phyloP scores from a whole-genome alignment of 2,888 invertebrate genomes.

The Eupithecia pulchellata region DNA sequence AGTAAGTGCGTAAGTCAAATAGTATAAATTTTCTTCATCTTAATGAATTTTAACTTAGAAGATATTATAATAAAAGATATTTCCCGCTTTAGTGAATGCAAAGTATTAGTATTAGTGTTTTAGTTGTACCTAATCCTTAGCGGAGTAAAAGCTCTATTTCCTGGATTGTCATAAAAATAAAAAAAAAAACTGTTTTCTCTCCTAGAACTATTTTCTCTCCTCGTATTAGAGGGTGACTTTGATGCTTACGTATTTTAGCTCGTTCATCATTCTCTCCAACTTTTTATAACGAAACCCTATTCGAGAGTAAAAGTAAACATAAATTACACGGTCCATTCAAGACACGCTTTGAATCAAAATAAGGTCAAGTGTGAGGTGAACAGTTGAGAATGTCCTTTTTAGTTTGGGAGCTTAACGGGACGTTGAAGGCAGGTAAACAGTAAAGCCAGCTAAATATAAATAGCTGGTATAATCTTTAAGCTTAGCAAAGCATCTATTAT shows the following conservation, averaged over 20 bases:
- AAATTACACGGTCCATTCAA: constrained; percentile 80
- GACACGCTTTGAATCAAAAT: constrained; percentile 66
- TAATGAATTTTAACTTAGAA: no score
- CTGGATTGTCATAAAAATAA: no score
- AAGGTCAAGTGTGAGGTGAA: constrained; percentile 55
- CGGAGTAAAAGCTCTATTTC: no score
- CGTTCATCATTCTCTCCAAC: neutral
- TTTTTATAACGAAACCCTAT: constrained; percentile 8
- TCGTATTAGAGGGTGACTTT: no score
- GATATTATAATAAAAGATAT: no score
- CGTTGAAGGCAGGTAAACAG: constrained; percentile 42
- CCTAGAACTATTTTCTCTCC: no score
- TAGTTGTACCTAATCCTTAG: no score
- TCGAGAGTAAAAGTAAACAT: constrained; percentile 77
- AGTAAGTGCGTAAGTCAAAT: no score
- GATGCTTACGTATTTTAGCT: neutral
- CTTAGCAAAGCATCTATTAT: neutral
- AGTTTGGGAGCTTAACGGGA: constrained; percentile 45
- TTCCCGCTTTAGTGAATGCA: no score
- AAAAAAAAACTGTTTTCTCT: neutral
- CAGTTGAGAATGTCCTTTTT: constrained; percentile 53
- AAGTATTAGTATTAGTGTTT: no score
- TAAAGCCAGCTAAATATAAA: constrained; percentile 25
- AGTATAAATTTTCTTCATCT: no score
- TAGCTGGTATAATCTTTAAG: constrained; percentile 7